A percentile compares a stretch with the other conserved stretches of the same genome.
These are phyloP conservation scores for Typhlichthys eigenmanni DNA, from an alignment of 2,797 vertebrate species.

Conservation along the genomic window DNA sequence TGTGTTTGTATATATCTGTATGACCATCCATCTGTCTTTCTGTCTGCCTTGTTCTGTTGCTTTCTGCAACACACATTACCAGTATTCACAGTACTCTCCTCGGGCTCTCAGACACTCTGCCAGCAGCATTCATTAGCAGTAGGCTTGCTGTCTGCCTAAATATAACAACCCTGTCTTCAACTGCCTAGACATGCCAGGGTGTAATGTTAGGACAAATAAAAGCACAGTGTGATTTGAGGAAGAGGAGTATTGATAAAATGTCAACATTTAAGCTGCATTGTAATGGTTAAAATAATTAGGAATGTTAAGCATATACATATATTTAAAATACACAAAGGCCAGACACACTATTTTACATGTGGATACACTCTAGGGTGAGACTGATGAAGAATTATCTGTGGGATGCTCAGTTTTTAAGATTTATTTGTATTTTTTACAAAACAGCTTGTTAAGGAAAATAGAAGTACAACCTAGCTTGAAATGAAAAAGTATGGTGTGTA, in stretches of 20 bases:
- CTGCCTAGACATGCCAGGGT: constrained; percentile 67
- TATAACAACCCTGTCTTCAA: constrained; percentile 68
- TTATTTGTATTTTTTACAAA: too few species aligned
- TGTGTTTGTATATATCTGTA: background rate
- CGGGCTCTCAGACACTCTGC: constrained; percentile 72
- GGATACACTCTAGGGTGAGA: background rate
- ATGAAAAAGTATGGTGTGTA: too few species aligned
- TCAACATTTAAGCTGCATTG: background rate
- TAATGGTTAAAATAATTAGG: background rate
- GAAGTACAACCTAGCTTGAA: too few species aligned
- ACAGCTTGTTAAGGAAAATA: too few species aligned
- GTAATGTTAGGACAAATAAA: constrained; percentile 45
- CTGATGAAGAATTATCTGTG: background rate
- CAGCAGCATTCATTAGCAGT: constrained; percentile 78
- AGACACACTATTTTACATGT: too few species aligned
- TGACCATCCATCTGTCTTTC: constrained; percentile 22
- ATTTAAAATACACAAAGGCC: too few species aligned
- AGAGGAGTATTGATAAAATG: constrained; percentile 13
- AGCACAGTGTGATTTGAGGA: constrained; percentile 17
- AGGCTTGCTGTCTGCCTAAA: constrained; percentile 75
- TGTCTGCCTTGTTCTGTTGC: constrained; percentile 39
- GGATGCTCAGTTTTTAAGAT: too few species aligned
- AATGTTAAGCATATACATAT: background rate
- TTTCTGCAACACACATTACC: constrained; percentile 60
- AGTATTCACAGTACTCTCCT: constrained; percentile 68